These are phyloP conservation scores for Scaptomyza montana DNA, from an alignment of 1,140 invertebrate genomes.

Conservation along the genomic window DNA sequence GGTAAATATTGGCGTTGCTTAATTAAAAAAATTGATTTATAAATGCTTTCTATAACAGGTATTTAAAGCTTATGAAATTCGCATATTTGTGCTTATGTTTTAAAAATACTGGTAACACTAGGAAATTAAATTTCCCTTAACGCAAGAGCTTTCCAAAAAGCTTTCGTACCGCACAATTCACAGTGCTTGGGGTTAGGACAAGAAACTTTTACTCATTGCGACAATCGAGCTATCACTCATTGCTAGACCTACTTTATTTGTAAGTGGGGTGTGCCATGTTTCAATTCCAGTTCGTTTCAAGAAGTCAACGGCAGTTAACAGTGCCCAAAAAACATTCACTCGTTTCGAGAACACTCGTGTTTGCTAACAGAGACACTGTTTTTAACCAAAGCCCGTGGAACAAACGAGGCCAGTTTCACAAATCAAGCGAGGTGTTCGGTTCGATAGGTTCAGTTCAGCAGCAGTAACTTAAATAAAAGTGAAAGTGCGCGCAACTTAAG, in stretches of 20 bases:
- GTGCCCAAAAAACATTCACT: slow-evolving; percentile 56
- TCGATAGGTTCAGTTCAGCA: slow-evolving; percentile 70
- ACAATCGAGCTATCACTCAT: slow-evolving; percentile 40
- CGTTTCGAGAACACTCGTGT: slow-evolving; percentile 33
- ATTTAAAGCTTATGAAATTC: slow-evolving; percentile 29
- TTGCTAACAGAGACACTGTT: slow-evolving; percentile 50
- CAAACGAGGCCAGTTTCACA: slow-evolving; percentile 83
- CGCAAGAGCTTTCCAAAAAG: slow-evolving; percentile 22
- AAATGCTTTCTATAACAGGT: slow-evolving; percentile 40
- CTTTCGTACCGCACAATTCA: slow-evolving; percentile 18
- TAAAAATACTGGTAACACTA: slow-evolving; percentile 28
- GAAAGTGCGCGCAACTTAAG: slow-evolving; percentile 71
- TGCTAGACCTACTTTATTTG: slow-evolving; percentile 59
- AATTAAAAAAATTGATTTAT: not conserved
- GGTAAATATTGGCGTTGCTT: slow-evolving; percentile 64
- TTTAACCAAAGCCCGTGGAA: slow-evolving; percentile 60
- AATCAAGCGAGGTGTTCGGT: slow-evolving; percentile 79
- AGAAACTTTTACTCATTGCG: not conserved
- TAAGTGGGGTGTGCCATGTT: slow-evolving; percentile 20
- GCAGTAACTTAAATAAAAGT: slow-evolving; percentile 37
- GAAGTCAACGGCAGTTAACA: slow-evolving; percentile 58
- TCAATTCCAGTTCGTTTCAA: slow-evolving; percentile 36
- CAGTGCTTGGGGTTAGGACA: slow-evolving; percentile 22
- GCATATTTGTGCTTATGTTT: not conserved
- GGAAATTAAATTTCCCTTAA: not conserved